Percentiles rank a stretch among this genome's conserved stretches.
Conservation (phyloP, 2,888 invertebrate species). For the Seira musarum region DNA sequence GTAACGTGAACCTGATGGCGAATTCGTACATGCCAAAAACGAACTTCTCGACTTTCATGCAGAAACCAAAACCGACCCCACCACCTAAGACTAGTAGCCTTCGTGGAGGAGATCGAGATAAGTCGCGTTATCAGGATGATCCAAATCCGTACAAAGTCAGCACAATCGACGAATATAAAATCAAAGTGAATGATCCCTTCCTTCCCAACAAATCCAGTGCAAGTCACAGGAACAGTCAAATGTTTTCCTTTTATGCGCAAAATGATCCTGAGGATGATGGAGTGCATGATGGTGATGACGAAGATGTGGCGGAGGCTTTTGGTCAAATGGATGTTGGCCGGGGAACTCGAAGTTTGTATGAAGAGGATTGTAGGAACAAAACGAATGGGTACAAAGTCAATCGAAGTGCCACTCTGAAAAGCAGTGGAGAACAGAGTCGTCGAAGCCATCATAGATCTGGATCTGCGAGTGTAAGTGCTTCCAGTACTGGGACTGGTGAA, state of each 20-base stretch:
- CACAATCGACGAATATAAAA: conserved; percentile 67
- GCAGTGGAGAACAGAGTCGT: conserved; percentile 35
- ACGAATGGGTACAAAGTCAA: conserved; percentile 39
- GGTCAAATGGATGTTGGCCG: conserved; percentile 34
- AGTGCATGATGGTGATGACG: conserved; percentile 38
- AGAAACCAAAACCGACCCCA: conserved; percentile 41
- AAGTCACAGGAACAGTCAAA: conserved; percentile 54
- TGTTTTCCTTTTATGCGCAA: conserved; percentile 47
- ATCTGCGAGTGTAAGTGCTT: conserved; percentile 60
- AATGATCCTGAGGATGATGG: conserved; percentile 29
- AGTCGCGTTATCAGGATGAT: conserved; percentile 67
- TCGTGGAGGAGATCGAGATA: neutral
- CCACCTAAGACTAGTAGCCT: neutral
- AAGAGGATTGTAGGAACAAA: conserved; percentile 22
- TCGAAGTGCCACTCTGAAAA: conserved; percentile 59
- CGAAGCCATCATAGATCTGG: conserved; percentile 58
- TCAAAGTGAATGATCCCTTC: conserved; percentile 69
- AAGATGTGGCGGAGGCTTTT: conserved; percentile 34
- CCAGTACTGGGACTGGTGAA: conserved; percentile 58
- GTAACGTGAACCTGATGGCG: conserved; percentile 48
- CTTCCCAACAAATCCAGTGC: conserved; percentile 41
- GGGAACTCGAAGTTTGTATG: conserved; percentile 21
- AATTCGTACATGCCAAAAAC: conserved; percentile 62
- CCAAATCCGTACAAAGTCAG: conserved; percentile 70
- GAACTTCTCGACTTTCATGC: conserved; percentile 67